phyloP scores from a whole-genome alignment of 2,888 invertebrate genomes.

The Cybosia mesomella region DNA sequence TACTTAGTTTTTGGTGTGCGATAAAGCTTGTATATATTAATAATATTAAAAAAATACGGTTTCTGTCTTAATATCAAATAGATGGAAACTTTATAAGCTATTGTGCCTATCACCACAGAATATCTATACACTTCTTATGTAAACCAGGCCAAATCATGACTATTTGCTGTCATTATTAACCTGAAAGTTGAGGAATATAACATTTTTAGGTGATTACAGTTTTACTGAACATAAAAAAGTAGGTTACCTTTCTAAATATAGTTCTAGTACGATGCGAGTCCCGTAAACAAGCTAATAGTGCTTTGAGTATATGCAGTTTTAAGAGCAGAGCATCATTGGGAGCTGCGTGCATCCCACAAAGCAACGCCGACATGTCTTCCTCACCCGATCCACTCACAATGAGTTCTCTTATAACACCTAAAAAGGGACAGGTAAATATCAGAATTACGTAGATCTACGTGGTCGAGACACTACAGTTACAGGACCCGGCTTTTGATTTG shows the following conservation, averaged over 20 bases:
- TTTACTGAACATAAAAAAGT: background rate
- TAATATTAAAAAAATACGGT: too few species aligned
- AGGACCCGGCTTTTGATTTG: too few species aligned
- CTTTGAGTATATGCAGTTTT: conserved; percentile 96
- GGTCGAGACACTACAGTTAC: background rate
- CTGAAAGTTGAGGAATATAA: too few species aligned
- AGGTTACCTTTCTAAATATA: conserved; percentile 95
- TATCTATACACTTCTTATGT: too few species aligned
- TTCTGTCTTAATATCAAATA: too few species aligned
- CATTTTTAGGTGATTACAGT: too few species aligned
- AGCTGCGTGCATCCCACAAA: conserved; percentile 97
- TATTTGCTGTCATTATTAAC: background rate
- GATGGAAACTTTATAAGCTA: too few species aligned
- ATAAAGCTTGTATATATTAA: too few species aligned
- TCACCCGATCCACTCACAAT: conserved; percentile 97
- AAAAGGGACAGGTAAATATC: background rate
- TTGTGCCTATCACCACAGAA: too few species aligned
- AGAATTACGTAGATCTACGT: background rate
- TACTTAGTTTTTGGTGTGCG: background rate
- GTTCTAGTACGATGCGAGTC: conserved; percentile 99
- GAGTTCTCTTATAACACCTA: conserved; percentile 94
- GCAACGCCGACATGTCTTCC: conserved; percentile 97
- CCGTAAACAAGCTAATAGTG: conserved; percentile 94
- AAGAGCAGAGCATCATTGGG: conserved; percentile 92
- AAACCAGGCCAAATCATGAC: too few species aligned